Base-by-base conservation (phyloP, 2,113 vertebrate genomes). In the Oncorhynchus masou region DNA sequence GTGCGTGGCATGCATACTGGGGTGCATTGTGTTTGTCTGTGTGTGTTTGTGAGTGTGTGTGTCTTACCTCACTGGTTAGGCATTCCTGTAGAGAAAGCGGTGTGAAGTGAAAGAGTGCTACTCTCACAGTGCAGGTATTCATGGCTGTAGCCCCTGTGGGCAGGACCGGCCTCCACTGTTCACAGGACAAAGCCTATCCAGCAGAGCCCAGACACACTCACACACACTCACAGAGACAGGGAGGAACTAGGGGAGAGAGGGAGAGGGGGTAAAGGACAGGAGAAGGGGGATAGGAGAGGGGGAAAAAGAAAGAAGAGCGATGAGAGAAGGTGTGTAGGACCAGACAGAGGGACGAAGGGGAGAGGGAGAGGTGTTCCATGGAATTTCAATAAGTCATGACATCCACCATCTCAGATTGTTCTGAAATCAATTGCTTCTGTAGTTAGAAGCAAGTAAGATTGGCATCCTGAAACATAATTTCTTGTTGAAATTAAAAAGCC, bases 121-220 rank as follows among this genome's bases (percentile, higher is more conserved):
- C 89, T 92, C 92, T 92, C 92, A 94, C 92, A 93, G 90, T 92
- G 92, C 88, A 91, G 87, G 90, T 88, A 94, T 94, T 94, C 93
- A 94, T 92, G 86, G 84, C 88, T 87, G 83, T 85, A 87, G 88
- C 91, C 90, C 89, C 91, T 74, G 75, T 86, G 87, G 88, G 87
- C 84, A 80, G 81, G 86, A 81, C 83, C 85, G 81, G 86, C 86
- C 88, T 91, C 84, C 92, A 87, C 81, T 91, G 90, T 92, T 92
- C 90, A 85, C 88, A 89, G 89, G 89, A 94, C 91, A 92, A 91
- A 93, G 90, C 84, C 87, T 83, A 82, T 90, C 83, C 87, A 88
- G 79, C 88, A 79, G 84, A 86, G 90, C 85, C 88, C 87, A 90
- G 87, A 91, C 89, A 86, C 84, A 88, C 86, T 84, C 89, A 83